Evolutionary conservation across 2,888 invertebrate species (phyloP).

Genomic region (Automeris io): DNA sequence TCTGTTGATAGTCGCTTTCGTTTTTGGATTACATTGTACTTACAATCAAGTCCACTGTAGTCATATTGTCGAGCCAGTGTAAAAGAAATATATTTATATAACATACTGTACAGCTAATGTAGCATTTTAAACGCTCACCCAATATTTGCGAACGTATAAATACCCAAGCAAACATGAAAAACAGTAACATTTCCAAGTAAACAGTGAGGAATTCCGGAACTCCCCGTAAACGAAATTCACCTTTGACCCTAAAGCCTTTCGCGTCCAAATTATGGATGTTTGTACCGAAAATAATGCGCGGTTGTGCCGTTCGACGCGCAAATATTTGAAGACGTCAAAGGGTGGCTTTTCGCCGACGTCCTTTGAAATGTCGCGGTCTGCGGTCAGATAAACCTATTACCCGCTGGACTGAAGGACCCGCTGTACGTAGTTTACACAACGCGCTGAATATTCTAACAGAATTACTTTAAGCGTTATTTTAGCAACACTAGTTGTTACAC

Average conservation of each 20-base stretch:
- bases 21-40: no score
- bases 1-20: no score
- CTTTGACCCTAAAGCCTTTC: conserved; percentile 45
- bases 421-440: not conserved
- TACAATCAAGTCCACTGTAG: no score
- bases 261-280: conserved; percentile 66
- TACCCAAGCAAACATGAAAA: not conserved
- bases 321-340: conserved; percentile 75
- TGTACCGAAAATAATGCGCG: conserved; percentile 71
- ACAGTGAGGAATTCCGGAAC: conserved; percentile 12
- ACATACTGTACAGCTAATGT: not conserved
- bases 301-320: conserved; percentile 56
- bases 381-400: conserved; percentile 71
- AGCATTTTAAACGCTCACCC: not conserved
- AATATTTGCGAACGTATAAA: not conserved
- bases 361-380: conserved; percentile 62
- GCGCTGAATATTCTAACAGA: conserved; percentile 10
- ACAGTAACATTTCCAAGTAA: conserved; percentile 4
- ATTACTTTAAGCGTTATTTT: conserved; percentile 4
- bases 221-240: conserved; percentile 25
- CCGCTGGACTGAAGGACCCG: conserved; percentile 16
- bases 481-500: not conserved
- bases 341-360: conserved; percentile 62
- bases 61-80: no score
- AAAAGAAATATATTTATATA: not conserved